These are phyloP conservation scores for Hyalella azteca DNA, from an alignment of 2,888 invertebrate genomes.

Conservation along the genomic window DNA sequence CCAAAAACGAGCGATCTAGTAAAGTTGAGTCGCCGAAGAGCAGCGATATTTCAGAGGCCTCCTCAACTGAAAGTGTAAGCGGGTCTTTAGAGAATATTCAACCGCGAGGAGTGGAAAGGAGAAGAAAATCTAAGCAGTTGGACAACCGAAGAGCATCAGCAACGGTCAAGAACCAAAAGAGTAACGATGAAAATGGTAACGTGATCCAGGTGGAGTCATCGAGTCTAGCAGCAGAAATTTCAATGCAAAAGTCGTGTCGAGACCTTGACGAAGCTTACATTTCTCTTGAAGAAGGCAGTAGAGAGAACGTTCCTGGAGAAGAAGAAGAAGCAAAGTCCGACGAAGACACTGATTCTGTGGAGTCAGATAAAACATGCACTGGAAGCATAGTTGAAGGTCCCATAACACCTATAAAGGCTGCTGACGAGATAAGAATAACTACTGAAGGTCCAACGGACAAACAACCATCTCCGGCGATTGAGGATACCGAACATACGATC, in stretches of 20 bases:
- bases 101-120: constrained; percentile 7
- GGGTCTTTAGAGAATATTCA: constrained; percentile 47
- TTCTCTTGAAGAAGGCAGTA: constrained; percentile 50
- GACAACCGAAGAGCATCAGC: neutral
- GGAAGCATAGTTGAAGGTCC: constrained; percentile 29
- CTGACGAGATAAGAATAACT: neutral
- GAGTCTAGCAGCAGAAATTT: neutral
- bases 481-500: neutral
- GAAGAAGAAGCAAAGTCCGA: neutral
- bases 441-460: too few relatives aligned
- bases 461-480: too few relatives aligned
- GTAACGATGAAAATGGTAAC: constrained; percentile 36
- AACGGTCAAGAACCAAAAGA: neutral
- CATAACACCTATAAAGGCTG: neutral
- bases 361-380: constrained; percentile 42
- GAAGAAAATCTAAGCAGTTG: constrained; percentile 20
- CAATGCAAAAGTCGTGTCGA: too few relatives aligned
- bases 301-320: neutral
- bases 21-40: constrained; percentile 44
- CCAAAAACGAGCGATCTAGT: constrained; percentile 37
- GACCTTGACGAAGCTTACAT: constrained; percentile 52
- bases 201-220: constrained; percentile 34
- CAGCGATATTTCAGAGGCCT: constrained; percentile 56
- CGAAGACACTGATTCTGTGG: constrained; percentile 31
- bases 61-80: constrained; percentile 54